A percentile compares a stretch with the other conserved stretches of the same genome.
These are phyloP conservation scores for Spea bombifrons DNA, from an alignment of 2,113 vertebrate genomes.

Conservation along the genomic window DNA sequence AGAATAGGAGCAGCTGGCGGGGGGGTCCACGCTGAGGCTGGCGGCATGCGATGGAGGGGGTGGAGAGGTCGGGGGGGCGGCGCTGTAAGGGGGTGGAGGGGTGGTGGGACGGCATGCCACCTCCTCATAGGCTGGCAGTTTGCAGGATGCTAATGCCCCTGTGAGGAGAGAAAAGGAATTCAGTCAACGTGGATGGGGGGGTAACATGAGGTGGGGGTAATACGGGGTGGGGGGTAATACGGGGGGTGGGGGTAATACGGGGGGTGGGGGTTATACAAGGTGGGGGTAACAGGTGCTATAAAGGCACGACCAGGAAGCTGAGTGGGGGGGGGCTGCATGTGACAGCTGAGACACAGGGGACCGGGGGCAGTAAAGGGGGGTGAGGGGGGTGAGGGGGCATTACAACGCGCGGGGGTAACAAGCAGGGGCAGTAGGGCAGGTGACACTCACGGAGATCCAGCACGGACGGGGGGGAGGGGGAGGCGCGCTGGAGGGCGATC, in stretches of 20 bases:
- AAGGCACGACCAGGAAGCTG: neutral
- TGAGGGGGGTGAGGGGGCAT: neutral
- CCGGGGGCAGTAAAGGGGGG: neutral
- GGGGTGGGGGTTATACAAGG: neutral
- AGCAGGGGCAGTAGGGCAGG: neutral
- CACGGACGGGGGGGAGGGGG: neutral
- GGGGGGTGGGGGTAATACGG: neutral
- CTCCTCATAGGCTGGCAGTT: slow-evolving; percentile 79
- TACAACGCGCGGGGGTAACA: neutral
- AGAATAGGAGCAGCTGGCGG: slow-evolving; percentile 79
- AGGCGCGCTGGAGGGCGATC: slow-evolving; percentile 62
- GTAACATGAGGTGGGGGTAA: no score
- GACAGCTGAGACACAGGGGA: no score
- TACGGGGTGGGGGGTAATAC: neutral
- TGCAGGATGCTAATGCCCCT: slow-evolving; percentile 62
- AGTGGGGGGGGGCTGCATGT: neutral
- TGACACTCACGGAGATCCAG: neutral
- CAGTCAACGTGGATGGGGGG: no score
- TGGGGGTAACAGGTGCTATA: neutral
- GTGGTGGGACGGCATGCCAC: slow-evolving; percentile 85
- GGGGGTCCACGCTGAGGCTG: slow-evolving; percentile 65
- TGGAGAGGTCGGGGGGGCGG: no score
- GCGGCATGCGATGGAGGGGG: no score
- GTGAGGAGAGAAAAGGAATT: neutral
- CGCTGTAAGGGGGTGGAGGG: slow-evolving; percentile 84